Evolutionary conservation across 2,888 invertebrate species (phyloP).

Genomic region (Zootermopsis nevadensis): DNA sequence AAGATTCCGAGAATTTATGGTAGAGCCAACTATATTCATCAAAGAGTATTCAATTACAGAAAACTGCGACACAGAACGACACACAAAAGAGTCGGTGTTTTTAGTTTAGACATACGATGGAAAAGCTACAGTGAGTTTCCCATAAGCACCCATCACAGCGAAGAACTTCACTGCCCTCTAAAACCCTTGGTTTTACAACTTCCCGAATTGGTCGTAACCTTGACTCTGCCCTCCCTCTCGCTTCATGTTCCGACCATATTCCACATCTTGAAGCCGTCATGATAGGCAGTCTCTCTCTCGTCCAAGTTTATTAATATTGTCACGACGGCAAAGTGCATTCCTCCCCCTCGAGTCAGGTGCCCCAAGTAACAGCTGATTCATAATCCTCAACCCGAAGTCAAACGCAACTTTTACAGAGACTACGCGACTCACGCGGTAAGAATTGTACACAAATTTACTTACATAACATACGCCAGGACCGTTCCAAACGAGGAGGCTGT

Average conservation of each 20-base stretch:
- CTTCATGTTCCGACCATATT: background rate
- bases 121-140: background rate
- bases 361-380: background rate
- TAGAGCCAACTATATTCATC: too few species aligned
- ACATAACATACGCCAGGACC: too few species aligned
- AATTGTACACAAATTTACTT: too few species aligned
- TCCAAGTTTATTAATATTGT: conserved; percentile 35
- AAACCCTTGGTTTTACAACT: conserved; percentile 49
- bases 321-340: background rate
- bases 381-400: background rate
- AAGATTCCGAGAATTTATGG: too few species aligned
- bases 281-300: background rate
- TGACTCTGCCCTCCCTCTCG: conserved; percentile 29
- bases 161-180: conserved; percentile 31
- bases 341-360: background rate
- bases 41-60: too few species aligned
- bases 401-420: too few species aligned
- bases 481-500: too few species aligned
- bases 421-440: too few species aligned
- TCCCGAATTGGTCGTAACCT: conserved; percentile 52
- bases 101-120: background rate
- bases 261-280: conserved; percentile 1
- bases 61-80: background rate
- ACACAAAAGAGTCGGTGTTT: conserved; percentile 10
- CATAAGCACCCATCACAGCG: conserved; percentile 5